These are phyloP conservation scores for Siniperca chuatsi DNA, from an alignment of 2,113 vertebrate genomes.

Conservation along the genomic window DNA sequence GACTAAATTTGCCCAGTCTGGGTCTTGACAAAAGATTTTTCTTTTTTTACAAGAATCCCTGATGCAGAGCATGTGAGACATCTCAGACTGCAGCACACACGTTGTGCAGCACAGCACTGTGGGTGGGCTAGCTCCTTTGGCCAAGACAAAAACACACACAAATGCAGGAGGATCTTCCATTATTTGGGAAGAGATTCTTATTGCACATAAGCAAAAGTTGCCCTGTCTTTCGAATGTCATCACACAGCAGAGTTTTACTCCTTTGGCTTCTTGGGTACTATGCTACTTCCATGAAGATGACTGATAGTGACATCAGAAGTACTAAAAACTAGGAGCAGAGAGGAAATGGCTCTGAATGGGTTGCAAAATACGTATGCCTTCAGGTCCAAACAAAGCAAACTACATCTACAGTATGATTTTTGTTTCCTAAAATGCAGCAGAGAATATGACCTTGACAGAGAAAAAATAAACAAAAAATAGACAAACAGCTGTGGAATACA, in stretches of 20 bases:
- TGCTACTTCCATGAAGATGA: conserved; percentile 56
- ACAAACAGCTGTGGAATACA: conserved; percentile 50
- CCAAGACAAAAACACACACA: conserved; percentile 44
- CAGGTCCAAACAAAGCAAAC: conserved; percentile 53
- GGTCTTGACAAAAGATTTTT: conserved; percentile 39
- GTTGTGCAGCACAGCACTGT: conserved; percentile 49
- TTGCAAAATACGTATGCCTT: conserved; percentile 40
- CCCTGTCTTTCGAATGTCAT: conserved; percentile 47
- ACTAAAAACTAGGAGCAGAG: conserved; percentile 47
- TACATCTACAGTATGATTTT: conserved; percentile 9
- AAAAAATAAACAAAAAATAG: not conserved
- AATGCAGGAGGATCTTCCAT: conserved; percentile 39
- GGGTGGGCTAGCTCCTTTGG: conserved; percentile 63
- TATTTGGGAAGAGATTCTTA: conserved; percentile 53
- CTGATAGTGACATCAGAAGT: conserved; percentile 57
- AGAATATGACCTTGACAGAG: conserved; percentile 39
- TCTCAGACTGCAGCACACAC: conserved; percentile 61
- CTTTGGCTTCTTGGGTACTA: conserved; percentile 39
- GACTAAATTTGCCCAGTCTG: conserved; percentile 60
- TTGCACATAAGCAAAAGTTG: conserved; percentile 52
- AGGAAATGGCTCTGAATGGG: conserved; percentile 23
- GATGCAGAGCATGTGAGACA: conserved; percentile 67
- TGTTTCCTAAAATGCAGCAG: conserved; percentile 36
- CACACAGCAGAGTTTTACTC: conserved; percentile 33
- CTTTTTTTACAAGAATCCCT: conserved; percentile 22